Base-by-base conservation (phyloP, 2,888 invertebrate species). In the Torymus texanus region DNA sequence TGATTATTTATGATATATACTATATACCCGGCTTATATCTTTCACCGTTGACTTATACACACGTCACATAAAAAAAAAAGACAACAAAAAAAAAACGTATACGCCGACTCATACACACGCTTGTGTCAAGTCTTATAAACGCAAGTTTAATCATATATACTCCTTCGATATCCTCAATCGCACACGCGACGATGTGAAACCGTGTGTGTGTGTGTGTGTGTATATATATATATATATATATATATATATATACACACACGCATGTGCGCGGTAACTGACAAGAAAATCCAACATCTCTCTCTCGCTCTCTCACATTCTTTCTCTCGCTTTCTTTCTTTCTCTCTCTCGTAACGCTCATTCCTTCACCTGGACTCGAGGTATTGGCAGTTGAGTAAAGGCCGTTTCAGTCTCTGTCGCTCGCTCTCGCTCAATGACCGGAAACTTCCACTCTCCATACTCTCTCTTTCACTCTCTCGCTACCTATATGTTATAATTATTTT, bases 321-420 rank as follows among this genome's bases (percentile, higher is more conserved):
- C 51, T 11, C 62, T 29, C 51, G 21, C 10, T 58, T 65, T n/a
- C 24, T 41, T 58, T 41, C 51, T 14, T 14, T 41, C 41, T 5
- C 1, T 41, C 41, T 41, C 41, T 41, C 41, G 41, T 41, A 41
- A 41, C 8, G 41, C 41, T 41, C 41, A 41, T 41, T 8, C 41
- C 41, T 41, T 41, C 50, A 41, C 50, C 80, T 82, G 80, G 84
- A 83, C 84, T 85, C 83, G 83, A 83, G 81, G 80, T 84, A 85
- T 85, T 88, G 88, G 88, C 88, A 88, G 88, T 88, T 85, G 85
- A 85, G 83, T 83, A 82, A 86, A 85, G 85, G 85, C 84, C 85
- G 85, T 87, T 53, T 78, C 59, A 65, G 59, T 72, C 66, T 77
- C 51, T 68, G 50, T 65, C 59, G 21, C 18, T 70, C 21, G 50